These are phyloP conservation scores for Limnephilus lunatus DNA, from an alignment of 2,888 invertebrate species.

Conservation along the genomic window DNA sequence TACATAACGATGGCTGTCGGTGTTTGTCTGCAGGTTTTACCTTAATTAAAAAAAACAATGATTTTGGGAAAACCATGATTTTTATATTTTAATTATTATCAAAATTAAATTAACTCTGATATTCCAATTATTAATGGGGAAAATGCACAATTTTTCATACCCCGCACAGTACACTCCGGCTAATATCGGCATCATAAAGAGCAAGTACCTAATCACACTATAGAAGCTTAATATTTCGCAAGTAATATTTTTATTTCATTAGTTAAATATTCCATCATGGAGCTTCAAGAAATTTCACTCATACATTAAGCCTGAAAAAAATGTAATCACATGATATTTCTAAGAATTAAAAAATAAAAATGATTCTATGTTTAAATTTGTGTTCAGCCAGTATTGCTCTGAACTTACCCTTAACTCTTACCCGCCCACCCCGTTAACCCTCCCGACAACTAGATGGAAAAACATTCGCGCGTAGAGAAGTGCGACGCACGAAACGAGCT, in stretches of 20 bases:
- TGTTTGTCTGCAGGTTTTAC: no score
- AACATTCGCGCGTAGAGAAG: slow-evolving; percentile 3
- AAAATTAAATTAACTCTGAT: no score
- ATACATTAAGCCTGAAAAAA: not conserved
- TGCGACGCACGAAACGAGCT: slow-evolving; percentile 24
- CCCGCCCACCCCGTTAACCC: not conserved
- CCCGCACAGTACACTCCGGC: no score
- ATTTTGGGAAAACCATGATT: no score
- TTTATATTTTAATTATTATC: no score
- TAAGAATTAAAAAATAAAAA: not conserved
- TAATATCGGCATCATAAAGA: not conserved
- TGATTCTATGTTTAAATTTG: not conserved
- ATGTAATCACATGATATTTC: not conserved
- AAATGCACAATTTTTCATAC: no score
- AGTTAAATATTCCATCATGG: no score
- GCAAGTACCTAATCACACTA: not conserved
- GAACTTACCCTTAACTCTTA: not conserved
- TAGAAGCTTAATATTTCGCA: not conserved
- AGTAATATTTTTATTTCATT: not conserved
- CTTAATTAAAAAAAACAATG: no score
- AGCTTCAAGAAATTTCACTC: not conserved
- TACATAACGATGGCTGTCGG: no score
- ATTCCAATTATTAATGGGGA: no score
- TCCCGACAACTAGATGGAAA: not conserved
- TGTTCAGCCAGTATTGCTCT: not conserved